Conservation (phyloP, 2,888 invertebrate genomes). For the Drosophila sordidula region DNA sequence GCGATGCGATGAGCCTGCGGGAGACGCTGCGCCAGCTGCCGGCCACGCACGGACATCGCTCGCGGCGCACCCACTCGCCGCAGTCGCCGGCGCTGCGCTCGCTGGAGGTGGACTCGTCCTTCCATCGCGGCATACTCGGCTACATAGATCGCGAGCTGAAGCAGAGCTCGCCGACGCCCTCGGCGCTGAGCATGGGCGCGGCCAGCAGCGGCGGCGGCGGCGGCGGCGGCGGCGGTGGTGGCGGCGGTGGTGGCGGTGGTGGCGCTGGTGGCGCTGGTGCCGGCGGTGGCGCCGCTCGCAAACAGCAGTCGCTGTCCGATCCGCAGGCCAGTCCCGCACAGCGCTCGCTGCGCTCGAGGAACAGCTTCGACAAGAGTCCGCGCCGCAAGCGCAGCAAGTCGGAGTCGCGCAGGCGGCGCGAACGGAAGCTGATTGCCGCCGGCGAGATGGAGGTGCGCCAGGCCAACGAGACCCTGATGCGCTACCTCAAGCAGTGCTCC, state of each 20-base stretch:
- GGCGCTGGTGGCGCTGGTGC: constrained; percentile 17
- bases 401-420: constrained; percentile 84
- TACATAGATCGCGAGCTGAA: constrained; percentile 85
- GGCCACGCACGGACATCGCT: constrained; percentile 74
- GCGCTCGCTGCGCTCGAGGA: constrained; percentile 84
- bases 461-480: constrained; percentile 85
- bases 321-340: constrained; percentile 85
- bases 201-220: constrained; percentile 45
- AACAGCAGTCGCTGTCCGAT: constrained; percentile 84
- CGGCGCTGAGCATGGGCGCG: constrained; percentile 71
- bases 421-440: constrained; percentile 85
- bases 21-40: constrained; percentile 83
- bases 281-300: constrained; percentile 74
- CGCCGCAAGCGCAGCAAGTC: constrained; percentile 85
- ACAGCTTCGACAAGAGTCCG: constrained; percentile 85
- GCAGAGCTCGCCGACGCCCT: constrained; percentile 82
- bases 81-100: constrained; percentile 67
- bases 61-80: constrained; percentile 78
- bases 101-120: constrained; percentile 76
- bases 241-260: constrained; percentile 29
- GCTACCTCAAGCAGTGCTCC: constrained; percentile 85
- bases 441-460: constrained; percentile 85
- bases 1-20: constrained; percentile 83
- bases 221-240: constrained; percentile 6
- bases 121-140: constrained; percentile 84